Percentiles rank a stretch among this genome's conserved stretches.
phyloP scores from a whole-genome alignment of 2,113 vertebrate genomes.

The Lathamus discolor region DNA sequence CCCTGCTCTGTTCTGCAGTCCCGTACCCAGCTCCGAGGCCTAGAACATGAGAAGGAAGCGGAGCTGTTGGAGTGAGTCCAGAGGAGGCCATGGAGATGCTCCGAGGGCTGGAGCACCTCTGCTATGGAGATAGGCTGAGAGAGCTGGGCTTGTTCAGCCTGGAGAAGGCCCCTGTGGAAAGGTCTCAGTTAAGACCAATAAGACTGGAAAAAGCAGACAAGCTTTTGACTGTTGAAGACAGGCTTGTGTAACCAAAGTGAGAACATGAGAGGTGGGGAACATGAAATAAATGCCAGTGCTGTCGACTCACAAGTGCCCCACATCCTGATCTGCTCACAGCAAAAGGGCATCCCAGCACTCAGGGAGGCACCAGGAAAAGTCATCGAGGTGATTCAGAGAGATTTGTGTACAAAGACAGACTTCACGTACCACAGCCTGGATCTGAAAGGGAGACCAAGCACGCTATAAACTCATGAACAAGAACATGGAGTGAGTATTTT shows the following conservation, averaged over 20 bases:
- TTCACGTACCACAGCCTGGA: not conserved
- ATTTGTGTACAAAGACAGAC: no score
- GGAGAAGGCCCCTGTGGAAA: not conserved
- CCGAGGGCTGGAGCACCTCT: not conserved
- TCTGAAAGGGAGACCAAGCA: not conserved
- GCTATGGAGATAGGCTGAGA: not conserved
- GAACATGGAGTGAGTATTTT: fast-evolving
- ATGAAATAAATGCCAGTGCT: not conserved
- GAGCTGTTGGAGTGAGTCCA: not conserved
- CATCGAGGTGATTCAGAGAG: not conserved
- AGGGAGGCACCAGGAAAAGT: not conserved
- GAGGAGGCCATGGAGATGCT: not conserved
- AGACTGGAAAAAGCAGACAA: not conserved
- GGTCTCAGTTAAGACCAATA: fast-evolving
- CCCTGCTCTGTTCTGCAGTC: not conserved
- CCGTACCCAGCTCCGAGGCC: not conserved
- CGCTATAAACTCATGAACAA: fast-evolving
- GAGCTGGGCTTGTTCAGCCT: not conserved
- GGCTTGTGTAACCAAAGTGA: not conserved
- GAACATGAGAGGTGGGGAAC: not conserved
- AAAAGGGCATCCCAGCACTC: not conserved
- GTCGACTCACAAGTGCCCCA: not conserved
- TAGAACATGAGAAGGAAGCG: not conserved
- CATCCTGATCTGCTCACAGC: not conserved
- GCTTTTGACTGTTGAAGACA: not conserved